Evolutionary conservation across 2,888 invertebrate species (phyloP).

Genomic region (Diaperis boleti): DNA sequence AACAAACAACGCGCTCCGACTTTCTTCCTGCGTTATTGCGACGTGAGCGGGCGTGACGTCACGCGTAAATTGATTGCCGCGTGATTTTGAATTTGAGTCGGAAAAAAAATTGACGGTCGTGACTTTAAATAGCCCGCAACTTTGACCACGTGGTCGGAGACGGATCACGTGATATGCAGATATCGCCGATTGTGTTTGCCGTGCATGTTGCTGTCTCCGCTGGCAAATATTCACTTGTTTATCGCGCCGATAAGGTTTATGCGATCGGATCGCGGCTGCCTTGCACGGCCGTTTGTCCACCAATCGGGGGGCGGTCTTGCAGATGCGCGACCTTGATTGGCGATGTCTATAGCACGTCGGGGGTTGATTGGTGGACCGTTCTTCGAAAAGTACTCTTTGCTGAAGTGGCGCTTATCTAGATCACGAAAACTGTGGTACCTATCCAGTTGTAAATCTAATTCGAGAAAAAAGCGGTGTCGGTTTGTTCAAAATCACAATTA

Average conservation of each 20-base stretch:
- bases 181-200: slow-evolving; percentile 7
- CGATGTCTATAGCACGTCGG: no score
- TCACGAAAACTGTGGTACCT: slow-evolving; percentile 15
- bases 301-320: slow-evolving; percentile 5
- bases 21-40: slow-evolving; percentile 55
- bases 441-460: slow-evolving; percentile 12
- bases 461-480: neutral
- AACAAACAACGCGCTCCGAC: slow-evolving; percentile 60
- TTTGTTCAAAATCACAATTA: no score
- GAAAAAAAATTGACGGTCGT: no score
- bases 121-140: slow-evolving; percentile 53
- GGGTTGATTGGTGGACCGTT: no score
- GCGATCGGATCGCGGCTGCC: slow-evolving; percentile 3
- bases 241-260: slow-evolving; percentile 20
- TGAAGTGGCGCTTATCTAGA: slow-evolving; percentile 11
- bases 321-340: neutral
- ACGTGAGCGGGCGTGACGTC: no score
- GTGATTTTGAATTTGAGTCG: no score
- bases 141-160: slow-evolving; percentile 26
- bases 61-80: no score
- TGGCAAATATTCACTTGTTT: slow-evolving; percentile 28
- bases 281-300: slow-evolving; percentile 6
- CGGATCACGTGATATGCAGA: slow-evolving; percentile 21
- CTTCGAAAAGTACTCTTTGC: no score
- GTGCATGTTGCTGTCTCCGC: slow-evolving; percentile 20